phyloP scores from a whole-genome alignment of 2,888 invertebrate species.

The Helleia helle region DNA sequence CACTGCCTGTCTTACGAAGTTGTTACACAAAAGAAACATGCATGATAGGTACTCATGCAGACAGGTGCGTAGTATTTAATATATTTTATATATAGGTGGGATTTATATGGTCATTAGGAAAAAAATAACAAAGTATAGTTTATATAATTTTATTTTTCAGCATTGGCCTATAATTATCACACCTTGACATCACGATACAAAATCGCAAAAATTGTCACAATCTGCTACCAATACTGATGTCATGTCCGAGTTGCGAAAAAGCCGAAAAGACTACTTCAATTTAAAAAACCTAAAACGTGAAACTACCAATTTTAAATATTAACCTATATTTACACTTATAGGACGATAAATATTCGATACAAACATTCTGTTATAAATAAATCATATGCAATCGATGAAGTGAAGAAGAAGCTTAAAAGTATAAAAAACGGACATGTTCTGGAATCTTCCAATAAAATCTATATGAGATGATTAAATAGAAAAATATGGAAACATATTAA shows the following conservation, averaged over 20 bases:
- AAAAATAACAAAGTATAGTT: slow-evolving; percentile 27
- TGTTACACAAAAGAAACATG: no score
- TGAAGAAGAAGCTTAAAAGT: background rate
- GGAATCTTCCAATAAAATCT: background rate
- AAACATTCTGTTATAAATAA: slow-evolving; percentile 26
- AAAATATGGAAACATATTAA: slow-evolving; percentile 1
- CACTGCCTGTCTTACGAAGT: no score
- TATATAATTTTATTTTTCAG: slow-evolving; percentile 52
- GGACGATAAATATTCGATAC: slow-evolving; percentile 51
- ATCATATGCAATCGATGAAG: slow-evolving; percentile 40
- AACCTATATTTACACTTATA: slow-evolving; percentile 66
- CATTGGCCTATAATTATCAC: slow-evolving; percentile 31
- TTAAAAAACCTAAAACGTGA: slow-evolving; percentile 35
- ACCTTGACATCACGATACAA: background rate
- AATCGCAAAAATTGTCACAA: slow-evolving; percentile 1
- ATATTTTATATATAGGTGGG: no score
- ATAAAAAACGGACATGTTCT: background rate
- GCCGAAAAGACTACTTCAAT: slow-evolving; percentile 22
- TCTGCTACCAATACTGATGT: slow-evolving; percentile 18
- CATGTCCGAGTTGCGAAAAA: slow-evolving; percentile 28
- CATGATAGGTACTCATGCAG: no score
- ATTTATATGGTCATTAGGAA: no score
- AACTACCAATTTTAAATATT: slow-evolving; percentile 67
- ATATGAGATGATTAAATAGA: background rate
- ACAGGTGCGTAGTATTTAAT: no score